Base-by-base conservation (phyloP, 2,113 vertebrate genomes). In the Oncorhynchus mykiss region DNA sequence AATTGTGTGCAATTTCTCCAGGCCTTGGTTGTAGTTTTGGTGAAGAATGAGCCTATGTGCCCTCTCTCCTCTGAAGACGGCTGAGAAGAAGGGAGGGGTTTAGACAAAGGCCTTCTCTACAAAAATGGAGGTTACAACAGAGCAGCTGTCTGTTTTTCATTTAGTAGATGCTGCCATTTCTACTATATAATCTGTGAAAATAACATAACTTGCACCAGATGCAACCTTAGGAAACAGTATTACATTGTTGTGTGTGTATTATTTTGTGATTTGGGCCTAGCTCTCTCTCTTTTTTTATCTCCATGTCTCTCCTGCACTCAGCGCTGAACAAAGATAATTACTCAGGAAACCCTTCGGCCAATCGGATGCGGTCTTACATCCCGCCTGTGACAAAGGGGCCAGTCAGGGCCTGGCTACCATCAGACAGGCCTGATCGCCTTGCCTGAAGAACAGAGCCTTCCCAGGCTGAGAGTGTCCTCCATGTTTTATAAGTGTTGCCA, bases 401-500 rank as follows among this genome's bases (percentile, higher is more conserved):
- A 99, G 95, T 99, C 95, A 95, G 93, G 88, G 94, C 90, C 92
- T 88, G 92, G 95, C 96, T 99, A 94, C 94, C 94, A 98, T 95
- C 92, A 90, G 92, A 90, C 92, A 88, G 95, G 96, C 94, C 96
- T 95, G 97, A 97, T 97, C 96, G 96, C 96, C 96, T 95, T 95
- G 96, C 96, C 96, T 95, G 94, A 94, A 97, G 96, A 97, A 95
- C 96, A 95, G 96, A 98, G 96, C 97, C 97, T 96, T 99, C 96
- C 97, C 95, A 96, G 95, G 94, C 94, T 98, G 39, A 97, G 96
- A 96, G 95, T 99, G 96, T 97, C 97, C 96, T 99, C 97, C 97
- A 99, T 99, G 98, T 99, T 99, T 98, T 98, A 95, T 98, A 98
- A 98, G 97, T 98, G 97, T 98, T 99, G 96, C 99, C 97, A 98